Conservation (phyloP, 2,888 invertebrate species). For the Cylloceria caligata region DNA sequence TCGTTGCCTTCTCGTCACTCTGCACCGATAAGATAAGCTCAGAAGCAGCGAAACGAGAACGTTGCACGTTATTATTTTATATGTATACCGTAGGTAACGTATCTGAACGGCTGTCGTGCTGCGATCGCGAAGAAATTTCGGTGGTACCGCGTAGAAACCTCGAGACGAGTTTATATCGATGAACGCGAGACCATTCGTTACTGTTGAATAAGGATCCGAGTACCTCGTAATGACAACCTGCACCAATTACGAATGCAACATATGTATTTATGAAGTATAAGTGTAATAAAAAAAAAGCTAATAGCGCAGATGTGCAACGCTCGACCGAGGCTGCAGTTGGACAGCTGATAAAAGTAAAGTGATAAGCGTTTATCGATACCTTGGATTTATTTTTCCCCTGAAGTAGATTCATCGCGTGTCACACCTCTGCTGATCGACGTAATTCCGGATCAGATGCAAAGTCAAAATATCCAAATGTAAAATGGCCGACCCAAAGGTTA, state of each 20-base stretch:
- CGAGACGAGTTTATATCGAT: background rate
- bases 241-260: background rate
- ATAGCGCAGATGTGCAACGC: slow-evolving; percentile 4
- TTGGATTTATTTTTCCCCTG: background rate
- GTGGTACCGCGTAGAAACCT: background rate
- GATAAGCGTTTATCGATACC: background rate
- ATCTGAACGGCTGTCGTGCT: slow-evolving; percentile 32
- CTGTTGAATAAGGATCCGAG: background rate
- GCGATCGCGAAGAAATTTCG: slow-evolving; percentile 14
- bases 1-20: slow-evolving; percentile 55
- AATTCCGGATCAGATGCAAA: no score
- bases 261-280: background rate
- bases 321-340: background rate
- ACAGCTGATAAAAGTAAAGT: slow-evolving; percentile 15
- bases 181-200: background rate
- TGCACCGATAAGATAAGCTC: slow-evolving; percentile 56
- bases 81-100: background rate
- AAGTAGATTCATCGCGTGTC: no score
- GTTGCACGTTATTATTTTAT: slow-evolving; percentile 26
- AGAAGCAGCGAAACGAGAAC: slow-evolving; percentile 13
- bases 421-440: no score
- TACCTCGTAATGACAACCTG: background rate
- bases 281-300: background rate
- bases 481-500: no score
- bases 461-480: no score